Evolutionary conservation across 2,888 invertebrate genomes (phyloP), one percentile per base, ranked within the genome.

Genomic region (Phasia obesa): DNA sequence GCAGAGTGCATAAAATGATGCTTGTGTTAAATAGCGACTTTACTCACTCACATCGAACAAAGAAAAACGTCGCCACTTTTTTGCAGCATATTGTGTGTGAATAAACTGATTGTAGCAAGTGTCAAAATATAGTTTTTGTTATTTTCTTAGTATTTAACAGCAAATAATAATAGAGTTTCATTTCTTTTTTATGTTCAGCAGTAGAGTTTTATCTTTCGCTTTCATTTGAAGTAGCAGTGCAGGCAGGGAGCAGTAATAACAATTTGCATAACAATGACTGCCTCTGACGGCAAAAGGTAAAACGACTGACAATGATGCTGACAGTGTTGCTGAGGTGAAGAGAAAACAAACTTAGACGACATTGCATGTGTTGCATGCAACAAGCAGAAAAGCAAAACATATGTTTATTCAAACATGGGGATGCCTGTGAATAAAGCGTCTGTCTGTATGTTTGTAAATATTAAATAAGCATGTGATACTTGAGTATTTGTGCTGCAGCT

Each of bases 221-320:
- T 57, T 49, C 17, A 0, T 27, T n/a, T 47, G 44, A 2, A 51
- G 65, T 71, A 51, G 51, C 53, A 71, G 76, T 64, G 69, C 75
- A 75, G 73, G 69, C 75, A 75, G 73, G 70, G 59, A 71, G 76
- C 65, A 62, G 62, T 76, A 79, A 79, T 76, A 79, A 79, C 42
- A 83, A 83, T 83, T 79, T 83, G 83, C 83, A 83, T 83, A 83
- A 83, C 78, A 83, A 83, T 79, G 59, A 47, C 17, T 74, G 65
- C 6, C 65, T 67, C 17, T 60, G 65, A 74, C 11, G 73, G 62
- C 70, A 77, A 55, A 53, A 53, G 25, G 27, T 35, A 60, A n/a
- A n/a, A n/a, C n/a, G n/a, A n/a, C n/a, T n/a, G n/a, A n/a, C n/a
- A n/a, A n/a, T n/a, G n/a, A 44, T 27, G 35, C 49, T 67, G 59